These are phyloP conservation scores for Caenorhabditis uteleia DNA, from an alignment of 2,888 invertebrate genomes.

Conservation along the genomic window DNA sequence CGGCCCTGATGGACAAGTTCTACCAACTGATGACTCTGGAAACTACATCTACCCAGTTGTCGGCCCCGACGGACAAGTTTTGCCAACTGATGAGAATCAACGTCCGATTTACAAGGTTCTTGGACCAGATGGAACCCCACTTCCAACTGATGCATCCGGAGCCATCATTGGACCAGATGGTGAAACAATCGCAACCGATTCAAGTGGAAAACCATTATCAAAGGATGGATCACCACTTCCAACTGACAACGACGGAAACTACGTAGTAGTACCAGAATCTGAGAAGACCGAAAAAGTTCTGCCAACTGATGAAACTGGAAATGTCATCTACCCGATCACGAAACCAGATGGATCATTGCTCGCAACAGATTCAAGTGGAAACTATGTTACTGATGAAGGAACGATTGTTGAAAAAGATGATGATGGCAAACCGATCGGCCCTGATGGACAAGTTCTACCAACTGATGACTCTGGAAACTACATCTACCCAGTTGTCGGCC, in stretches of 20 bases:
- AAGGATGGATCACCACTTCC: slow-evolving; percentile 33
- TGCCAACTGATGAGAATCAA: slow-evolving; percentile 36
- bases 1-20: slow-evolving; percentile 21
- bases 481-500: slow-evolving; percentile 27
- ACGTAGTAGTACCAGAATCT: slow-evolving; percentile 35
- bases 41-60: slow-evolving; percentile 34
- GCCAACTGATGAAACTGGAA: slow-evolving; percentile 45
- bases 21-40: slow-evolving; percentile 47
- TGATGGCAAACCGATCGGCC: slow-evolving; percentile 40
- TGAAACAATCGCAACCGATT: slow-evolving; percentile 41
- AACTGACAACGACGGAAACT: slow-evolving; percentile 42
- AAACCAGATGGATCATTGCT: slow-evolving; percentile 33
- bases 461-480: slow-evolving; percentile 28
- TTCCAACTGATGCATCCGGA: slow-evolving; percentile 33
- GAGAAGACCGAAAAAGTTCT: slow-evolving; percentile 11
- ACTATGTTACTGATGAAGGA: slow-evolving; percentile 42
- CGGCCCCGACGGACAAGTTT: slow-evolving; percentile 32
- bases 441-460: slow-evolving; percentile 48
- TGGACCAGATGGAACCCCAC: slow-evolving; percentile 22
- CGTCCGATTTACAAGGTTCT: slow-evolving; percentile 24
- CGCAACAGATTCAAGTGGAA: slow-evolving; percentile 19
- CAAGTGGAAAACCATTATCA: slow-evolving; percentile 36
- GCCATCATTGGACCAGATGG: slow-evolving; percentile 40
- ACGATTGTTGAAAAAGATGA: slow-evolving; percentile 13
- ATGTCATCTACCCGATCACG: slow-evolving; percentile 37